Base-by-base conservation (phyloP, 2,113 vertebrate species). In the Vidua macroura region DNA sequence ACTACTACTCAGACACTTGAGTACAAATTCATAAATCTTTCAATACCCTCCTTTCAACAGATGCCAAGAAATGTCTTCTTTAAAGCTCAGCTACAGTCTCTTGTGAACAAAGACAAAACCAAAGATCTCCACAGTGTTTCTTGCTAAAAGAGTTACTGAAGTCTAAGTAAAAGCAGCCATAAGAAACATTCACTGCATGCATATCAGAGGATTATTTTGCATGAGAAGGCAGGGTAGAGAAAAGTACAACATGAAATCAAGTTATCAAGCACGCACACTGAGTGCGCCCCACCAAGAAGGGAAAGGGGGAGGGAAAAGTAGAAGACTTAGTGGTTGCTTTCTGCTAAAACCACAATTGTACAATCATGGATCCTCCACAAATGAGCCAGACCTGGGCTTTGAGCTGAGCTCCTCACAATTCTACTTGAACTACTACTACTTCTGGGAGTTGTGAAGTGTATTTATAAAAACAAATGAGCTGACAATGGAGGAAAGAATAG, bases 281-380 rank as follows among this genome's bases (percentile, higher is more conserved):
- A 30, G 58, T 87, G 93, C 90, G 80, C 17, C 55, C 75, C 17
- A 58, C 17, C 67, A 88, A 87, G 82, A 85, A 70, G 13, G n/a
- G n/a, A 70, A 48, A 9, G 1, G 18, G 15, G 4, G 13, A 27
- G 28, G 48, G 2, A 5, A 13, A 46, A 15, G 27, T 12, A 63
- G 55, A 88, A 88, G 25, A 91, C 87, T 92, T 88, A 95, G 92
- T 77, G 75, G 68, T 48, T 83, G 85, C 67, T 95, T 94, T 91
- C 90, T 91, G 87, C 87, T 92, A 43, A 73, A 95, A 87, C 19
- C 1, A 3, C 43, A 49, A 19, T 9, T 52, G 44, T 11, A 68
- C 35, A 52, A 28, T 62, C 44, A 37, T 4, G 12, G 58, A 79
- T 90, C 90, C 90, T 93, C 63, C 74, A 93, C 15, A 76, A 83